A percentile compares a stretch with the other conserved stretches of the same genome.
Evolutionary conservation across 1,140 invertebrate genomes (phyloP).

Genomic region (Drosophila athabasca): DNA sequence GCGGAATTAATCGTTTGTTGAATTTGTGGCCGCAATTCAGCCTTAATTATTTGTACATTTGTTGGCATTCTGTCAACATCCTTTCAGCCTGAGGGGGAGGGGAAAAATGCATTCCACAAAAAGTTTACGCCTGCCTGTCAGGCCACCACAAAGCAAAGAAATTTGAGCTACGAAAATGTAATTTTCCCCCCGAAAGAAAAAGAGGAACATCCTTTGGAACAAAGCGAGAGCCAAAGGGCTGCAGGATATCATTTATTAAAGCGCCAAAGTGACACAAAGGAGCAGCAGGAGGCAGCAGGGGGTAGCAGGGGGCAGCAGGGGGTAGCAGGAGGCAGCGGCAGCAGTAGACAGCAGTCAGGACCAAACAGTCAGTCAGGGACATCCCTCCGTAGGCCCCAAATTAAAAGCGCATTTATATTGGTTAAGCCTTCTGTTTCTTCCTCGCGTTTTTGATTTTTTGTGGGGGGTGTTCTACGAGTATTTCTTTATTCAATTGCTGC

Average conservation of each 20-base stretch:
- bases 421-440: slow-evolving; percentile 35
- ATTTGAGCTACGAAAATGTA: slow-evolving; percentile 13
- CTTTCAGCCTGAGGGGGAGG: too few species aligned
- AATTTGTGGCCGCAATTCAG: slow-evolving; percentile 5
- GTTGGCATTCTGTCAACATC: not conserved
- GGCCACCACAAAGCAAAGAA: slow-evolving; percentile 6
- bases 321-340: not conserved
- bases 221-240: slow-evolving; percentile 13
- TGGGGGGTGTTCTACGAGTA: not conserved
- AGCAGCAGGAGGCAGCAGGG: slow-evolving; percentile 1
- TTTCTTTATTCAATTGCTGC: slow-evolving; percentile 18
- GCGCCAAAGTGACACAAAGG: slow-evolving; percentile 38
- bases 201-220: slow-evolving; percentile 17
- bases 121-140: slow-evolving; percentile 6
- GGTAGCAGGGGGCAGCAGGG: not conserved
- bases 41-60: slow-evolving; percentile 18
- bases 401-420: slow-evolving; percentile 82
- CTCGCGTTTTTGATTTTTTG: slow-evolving; percentile 8
- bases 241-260: slow-evolving; percentile 64
- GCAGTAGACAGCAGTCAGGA: not conserved
- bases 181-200: slow-evolving; percentile 43
- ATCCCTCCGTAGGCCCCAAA: slow-evolving; percentile 43
- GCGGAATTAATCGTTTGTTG: slow-evolving; percentile 20
- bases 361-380: slow-evolving; percentile 5
- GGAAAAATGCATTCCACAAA: slow-evolving; percentile 2